Evolutionary conservation across 2,888 invertebrate genomes (phyloP).

Genomic region (Netelia fuscicornis): DNA sequence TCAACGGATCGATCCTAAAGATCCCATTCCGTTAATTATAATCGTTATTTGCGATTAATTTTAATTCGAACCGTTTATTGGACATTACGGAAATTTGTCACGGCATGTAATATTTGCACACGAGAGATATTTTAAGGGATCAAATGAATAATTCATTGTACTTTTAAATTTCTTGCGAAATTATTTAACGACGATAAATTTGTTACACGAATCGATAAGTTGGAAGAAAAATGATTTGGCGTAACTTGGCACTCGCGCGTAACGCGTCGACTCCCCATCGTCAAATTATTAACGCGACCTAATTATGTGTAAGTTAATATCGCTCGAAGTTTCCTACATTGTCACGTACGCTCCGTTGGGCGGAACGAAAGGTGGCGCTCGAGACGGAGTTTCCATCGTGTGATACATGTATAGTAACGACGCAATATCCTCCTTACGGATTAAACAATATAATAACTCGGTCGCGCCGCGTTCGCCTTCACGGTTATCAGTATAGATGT

Average conservation of each 20-base stretch:
- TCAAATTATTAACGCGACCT: slow-evolving; percentile 27
- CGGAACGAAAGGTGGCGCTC: slow-evolving; percentile 12
- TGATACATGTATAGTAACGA: slow-evolving; percentile 48
- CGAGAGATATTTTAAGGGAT: no score
- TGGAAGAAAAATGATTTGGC: not conserved
- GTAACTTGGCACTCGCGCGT: not conserved
- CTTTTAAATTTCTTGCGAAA: no score
- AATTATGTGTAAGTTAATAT: slow-evolving; percentile 54
- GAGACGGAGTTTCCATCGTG: slow-evolving; percentile 52
- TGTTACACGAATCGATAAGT: not conserved
- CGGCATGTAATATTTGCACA: no score
- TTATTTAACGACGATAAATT: no score
- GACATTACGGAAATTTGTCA: no score
- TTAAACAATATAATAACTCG: slow-evolving; percentile 68
- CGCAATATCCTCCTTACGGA: slow-evolving; percentile 59
- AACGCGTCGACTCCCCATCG: not conserved
- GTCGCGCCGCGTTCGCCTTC: slow-evolving; percentile 27
- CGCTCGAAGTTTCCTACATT: slow-evolving; percentile 54
- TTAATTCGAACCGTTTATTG: not conserved
- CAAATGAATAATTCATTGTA: no score
- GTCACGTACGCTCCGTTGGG: slow-evolving; percentile 45
- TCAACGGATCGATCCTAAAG: not conserved
- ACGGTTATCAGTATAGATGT: not conserved
- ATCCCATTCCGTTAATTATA: not conserved
- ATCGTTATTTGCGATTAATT: not conserved